These are phyloP conservation scores for Diplazon laetatorius DNA, from an alignment of 2,888 invertebrate species.

Conservation along the genomic window DNA sequence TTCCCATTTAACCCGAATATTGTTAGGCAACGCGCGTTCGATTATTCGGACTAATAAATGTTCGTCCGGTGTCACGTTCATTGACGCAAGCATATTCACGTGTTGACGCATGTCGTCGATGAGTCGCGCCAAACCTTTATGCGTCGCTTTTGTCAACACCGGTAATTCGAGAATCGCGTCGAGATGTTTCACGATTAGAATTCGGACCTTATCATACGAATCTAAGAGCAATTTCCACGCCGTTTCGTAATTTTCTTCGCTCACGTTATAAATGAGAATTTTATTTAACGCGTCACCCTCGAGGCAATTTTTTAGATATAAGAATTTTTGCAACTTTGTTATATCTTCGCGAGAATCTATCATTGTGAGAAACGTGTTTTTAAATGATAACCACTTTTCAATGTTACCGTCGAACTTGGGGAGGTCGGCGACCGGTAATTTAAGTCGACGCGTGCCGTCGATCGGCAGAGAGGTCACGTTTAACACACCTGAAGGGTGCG, in stretches of 20 bases:
- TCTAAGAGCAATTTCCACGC: constrained; percentile 40
- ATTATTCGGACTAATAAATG: constrained; percentile 18
- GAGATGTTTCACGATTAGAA: constrained; percentile 59
- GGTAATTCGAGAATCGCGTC: constrained; percentile 39
- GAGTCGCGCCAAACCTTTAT: constrained; percentile 11
- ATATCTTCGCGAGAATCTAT: constrained; percentile 41
- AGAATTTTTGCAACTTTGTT: constrained; percentile 56
- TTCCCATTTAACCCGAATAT: constrained; percentile 25
- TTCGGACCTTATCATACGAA: constrained; percentile 52
- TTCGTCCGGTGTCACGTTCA: neutral
- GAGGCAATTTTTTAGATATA: constrained; percentile 47
- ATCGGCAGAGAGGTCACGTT: constrained; percentile 9
- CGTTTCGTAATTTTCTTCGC: constrained; percentile 49
- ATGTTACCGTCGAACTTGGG: constrained; percentile 60
- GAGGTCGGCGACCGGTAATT: constrained; percentile 43
- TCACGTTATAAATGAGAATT: constrained; percentile 40
- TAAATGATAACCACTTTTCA: constrained; percentile 51
- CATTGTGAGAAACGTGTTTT: constrained; percentile 47
- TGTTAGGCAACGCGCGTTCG: constrained; percentile 26
- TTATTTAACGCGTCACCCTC: constrained; percentile 49
- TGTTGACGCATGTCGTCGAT: constrained; percentile 35
- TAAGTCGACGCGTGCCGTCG: constrained; percentile 19
- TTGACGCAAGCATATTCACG: constrained; percentile 6
- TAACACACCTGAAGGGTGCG: neutral
- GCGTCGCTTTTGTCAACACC: neutral